These are phyloP conservation scores for Phaethon lepturus DNA, from an alignment of 2,113 vertebrate genomes.

Conservation along the genomic window DNA sequence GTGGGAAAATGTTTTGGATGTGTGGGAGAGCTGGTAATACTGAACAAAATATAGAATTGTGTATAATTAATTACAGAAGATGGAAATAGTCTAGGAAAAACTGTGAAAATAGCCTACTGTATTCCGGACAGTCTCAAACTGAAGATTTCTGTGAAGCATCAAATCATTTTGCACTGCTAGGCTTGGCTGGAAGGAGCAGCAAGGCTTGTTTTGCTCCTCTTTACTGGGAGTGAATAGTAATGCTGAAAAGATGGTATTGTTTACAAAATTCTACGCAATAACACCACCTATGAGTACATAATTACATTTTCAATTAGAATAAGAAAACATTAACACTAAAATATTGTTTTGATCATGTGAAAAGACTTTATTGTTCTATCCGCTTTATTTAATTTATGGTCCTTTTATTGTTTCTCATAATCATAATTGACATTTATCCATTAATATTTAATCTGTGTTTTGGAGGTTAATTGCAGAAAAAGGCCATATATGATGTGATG, in stretches of 20 bases:
- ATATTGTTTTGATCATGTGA: background rate
- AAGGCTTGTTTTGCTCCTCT: background rate
- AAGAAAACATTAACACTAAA: background rate
- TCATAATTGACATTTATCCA: conserved; percentile 44
- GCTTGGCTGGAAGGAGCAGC: background rate
- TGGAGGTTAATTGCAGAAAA: conserved; percentile 68
- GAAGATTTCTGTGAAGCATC: background rate
- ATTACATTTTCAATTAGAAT: conserved; percentile 7
- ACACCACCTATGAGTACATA: background rate
- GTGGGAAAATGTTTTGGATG: background rate
- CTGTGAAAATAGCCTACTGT: background rate
- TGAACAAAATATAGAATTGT: background rate
- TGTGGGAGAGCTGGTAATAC: background rate
- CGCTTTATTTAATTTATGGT: conserved; percentile 59
- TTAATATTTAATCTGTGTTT: conserved; percentile 76
- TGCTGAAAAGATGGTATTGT: background rate
- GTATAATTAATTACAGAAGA: conserved; percentile 18
- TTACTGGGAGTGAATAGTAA: background rate
- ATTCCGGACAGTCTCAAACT: background rate
- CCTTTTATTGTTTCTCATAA: conserved; percentile 68
- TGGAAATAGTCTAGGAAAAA: conserved; percentile 2
- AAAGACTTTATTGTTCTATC: conserved; percentile 25
- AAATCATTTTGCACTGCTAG: background rate
- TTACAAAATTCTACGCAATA: background rate
- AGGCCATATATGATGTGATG: conserved; percentile 40